Evolutionary conservation across 2,797 vertebrate species (phyloP), one percentile per base, ranked within the genome.

Genomic region (Rhabdomys pumilio): DNA sequence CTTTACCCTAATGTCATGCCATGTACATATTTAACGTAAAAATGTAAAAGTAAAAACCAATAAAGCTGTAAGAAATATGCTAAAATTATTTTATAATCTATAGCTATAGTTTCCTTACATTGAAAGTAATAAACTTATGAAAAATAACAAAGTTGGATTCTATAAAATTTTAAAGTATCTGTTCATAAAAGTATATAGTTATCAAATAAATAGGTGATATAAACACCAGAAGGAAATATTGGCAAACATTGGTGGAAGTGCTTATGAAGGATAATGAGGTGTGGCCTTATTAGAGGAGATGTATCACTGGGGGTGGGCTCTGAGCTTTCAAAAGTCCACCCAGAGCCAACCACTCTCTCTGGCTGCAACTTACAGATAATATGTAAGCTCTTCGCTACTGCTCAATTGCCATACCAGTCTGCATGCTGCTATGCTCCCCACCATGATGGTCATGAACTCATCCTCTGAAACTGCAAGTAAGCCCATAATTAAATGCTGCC

Each of bases 181-280:
- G 31, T 44, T 65, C 41, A 92, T 41, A 17, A 81, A 89, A 91
- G 84, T 84, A 89, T 63, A 84, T 3, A 63, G 34, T 63, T 90
- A 85, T 77, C 26, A 92, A 90, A 91, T 72, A 31, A 94, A 92
- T 10, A 82, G 15, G 84, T 34, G 82, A 87, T 92, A 92, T n/a
- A 96, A 93, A 95, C 73, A 87, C 75, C 93, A 26, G 31, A 67
- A 93, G 38, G 69, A 93, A 90, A 84, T 53, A 96, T 44, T 96
- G 22, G 80, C 44, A 86, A 88, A 63, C 19, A n/a, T 50, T 67
- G 47, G 44, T 67, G 44, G 26, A 6, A 67, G 44, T 67, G 11
- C 34, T 67, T 85, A 44, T 6, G 11, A 67, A 85, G 61, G 44
- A 85, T 13, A 14, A 67, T 17, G 2, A 75, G 22, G 29, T 47